Evolutionary conservation across 1,140 invertebrate genomes (phyloP).

Genomic region (Drosophila nigrodunni): DNA sequence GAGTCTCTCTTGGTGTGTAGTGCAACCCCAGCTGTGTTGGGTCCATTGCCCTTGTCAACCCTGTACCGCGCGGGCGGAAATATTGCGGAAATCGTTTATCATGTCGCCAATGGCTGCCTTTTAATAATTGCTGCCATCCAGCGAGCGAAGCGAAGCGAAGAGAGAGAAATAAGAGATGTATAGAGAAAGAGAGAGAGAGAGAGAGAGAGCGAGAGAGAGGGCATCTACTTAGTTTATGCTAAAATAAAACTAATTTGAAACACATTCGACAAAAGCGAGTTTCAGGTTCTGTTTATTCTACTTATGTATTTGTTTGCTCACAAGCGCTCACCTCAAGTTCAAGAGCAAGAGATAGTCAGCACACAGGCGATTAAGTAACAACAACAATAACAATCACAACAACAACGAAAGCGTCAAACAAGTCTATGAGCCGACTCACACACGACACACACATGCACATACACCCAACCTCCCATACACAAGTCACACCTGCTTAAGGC

Average conservation of each 20-base stretch:
- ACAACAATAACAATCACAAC: constrained; percentile 46
- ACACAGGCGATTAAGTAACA: constrained; percentile 76
- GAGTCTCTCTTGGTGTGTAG: background rate
- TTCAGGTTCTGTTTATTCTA: constrained; percentile 37
- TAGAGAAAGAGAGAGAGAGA: constrained; percentile 3
- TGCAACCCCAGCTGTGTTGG: constrained; percentile 45
- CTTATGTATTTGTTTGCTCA: constrained; percentile 36
- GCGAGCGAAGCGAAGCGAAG: background rate
- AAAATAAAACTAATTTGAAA: constrained; percentile 16
- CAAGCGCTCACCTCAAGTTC: constrained; percentile 71
- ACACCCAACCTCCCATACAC: constrained; percentile 25
- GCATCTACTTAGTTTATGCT: constrained; percentile 37
- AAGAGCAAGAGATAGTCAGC: constrained; percentile 75
- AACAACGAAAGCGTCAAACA: constrained; percentile 57
- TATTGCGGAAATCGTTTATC: constrained; percentile 83
- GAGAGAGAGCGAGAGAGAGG: background rate
- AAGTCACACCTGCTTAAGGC: constrained; percentile 73
- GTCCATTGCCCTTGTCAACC: constrained; percentile 56
- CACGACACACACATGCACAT: constrained; percentile 13
- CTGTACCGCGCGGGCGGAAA: constrained; percentile 51
- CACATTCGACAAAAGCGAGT: constrained; percentile 23
- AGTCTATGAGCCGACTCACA: constrained; percentile 57
- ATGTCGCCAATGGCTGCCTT: constrained; percentile 81
- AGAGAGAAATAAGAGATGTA: background rate
- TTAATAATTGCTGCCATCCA: constrained; percentile 74